These are phyloP conservation scores for Zygogramma bicolorata DNA, from an alignment of 2,888 invertebrate species.

Conservation along the genomic window DNA sequence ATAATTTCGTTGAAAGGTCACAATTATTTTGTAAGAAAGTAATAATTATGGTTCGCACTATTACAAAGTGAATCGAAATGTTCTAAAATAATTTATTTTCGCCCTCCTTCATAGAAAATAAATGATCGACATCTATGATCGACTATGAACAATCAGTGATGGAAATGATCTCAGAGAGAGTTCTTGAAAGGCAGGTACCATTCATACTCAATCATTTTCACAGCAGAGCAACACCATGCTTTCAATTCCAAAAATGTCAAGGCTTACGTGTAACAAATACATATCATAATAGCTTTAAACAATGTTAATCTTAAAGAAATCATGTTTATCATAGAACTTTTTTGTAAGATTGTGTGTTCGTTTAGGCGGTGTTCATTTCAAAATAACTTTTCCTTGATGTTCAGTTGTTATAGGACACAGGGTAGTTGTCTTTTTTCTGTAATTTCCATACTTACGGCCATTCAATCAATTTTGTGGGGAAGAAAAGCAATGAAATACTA, in stretches of 20 bases:
- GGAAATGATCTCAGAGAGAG: not conserved
- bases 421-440: conserved; percentile 1
- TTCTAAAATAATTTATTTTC: too few relatives aligned
- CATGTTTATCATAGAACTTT: conserved; percentile 26
- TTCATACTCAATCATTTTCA: conserved; percentile 41
- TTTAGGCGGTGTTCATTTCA: not conserved
- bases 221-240: conserved; percentile 47
- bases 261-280: conserved; percentile 64
- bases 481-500: too few relatives aligned
- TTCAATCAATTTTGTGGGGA: not conserved
- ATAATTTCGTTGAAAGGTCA: too few relatives aligned
- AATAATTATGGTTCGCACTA: too few relatives aligned
- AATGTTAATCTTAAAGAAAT: conserved; percentile 18
- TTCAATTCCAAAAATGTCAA: conserved; percentile 55
- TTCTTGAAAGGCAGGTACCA: conserved; percentile 9
- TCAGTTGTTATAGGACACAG: not conserved
- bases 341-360: conserved; percentile 1
- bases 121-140: too few relatives aligned
- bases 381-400: not conserved
- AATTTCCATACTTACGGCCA: not conserved
- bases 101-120: too few relatives aligned
- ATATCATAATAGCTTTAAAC: conserved; percentile 66
- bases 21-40: too few relatives aligned
- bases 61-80: too few relatives aligned
- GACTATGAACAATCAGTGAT: too few relatives aligned